Conservation (phyloP, 2,113 vertebrate genomes). For the Bubo scandiacus region DNA sequence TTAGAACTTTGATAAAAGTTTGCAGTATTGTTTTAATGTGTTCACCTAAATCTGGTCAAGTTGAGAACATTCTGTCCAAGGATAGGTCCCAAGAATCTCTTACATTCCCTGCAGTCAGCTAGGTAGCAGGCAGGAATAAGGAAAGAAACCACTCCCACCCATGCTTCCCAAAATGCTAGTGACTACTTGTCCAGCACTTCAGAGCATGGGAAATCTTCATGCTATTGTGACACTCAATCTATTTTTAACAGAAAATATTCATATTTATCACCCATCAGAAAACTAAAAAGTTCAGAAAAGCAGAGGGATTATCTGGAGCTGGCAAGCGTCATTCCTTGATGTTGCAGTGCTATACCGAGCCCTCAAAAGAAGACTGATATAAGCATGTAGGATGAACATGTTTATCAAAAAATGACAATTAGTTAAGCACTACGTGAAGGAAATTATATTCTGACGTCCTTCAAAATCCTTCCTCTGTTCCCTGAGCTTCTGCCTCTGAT, state of each 20-base stretch:
- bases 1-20: not conserved
- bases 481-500: not conserved
- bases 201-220: not conserved
- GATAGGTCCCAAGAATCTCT: not conserved
- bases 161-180: not conserved
- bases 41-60: not conserved
- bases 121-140: not conserved
- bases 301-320: not conserved
- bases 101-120: not conserved
- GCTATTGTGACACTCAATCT: not conserved
- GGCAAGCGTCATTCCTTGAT: not conserved
- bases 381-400: not conserved
- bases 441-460: not conserved
- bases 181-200: not conserved
- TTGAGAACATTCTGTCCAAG: not conserved
- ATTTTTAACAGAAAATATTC: not conserved
- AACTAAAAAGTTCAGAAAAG: not conserved
- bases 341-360: not conserved
- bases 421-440: not conserved
- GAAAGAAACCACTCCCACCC: rapidly evolving
- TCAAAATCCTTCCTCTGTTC: not conserved
- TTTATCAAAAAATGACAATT: not conserved
- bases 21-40: not conserved
- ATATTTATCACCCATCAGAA: not conserved
- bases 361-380: not conserved